Conservation (phyloP, 1,140 invertebrate genomes). For the Anastatus disparis region DNA sequence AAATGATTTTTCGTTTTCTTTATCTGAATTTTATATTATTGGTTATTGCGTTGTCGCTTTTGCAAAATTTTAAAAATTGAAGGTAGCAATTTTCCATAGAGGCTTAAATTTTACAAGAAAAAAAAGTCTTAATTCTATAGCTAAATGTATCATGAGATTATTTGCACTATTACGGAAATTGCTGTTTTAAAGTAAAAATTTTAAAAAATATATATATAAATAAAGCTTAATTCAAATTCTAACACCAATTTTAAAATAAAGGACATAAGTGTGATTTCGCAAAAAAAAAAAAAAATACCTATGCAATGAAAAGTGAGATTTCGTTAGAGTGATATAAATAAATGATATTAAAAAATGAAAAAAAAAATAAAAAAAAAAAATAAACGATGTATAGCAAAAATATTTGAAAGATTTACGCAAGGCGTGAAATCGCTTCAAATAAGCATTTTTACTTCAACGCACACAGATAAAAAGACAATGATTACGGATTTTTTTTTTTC, state of each 20-base stretch:
- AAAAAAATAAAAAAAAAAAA: background rate
- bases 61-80: background rate
- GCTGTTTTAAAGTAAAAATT: background rate
- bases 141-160: background rate
- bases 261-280: conserved; percentile 8
- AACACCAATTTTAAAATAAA: background rate
- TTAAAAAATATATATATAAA: too few relatives aligned
- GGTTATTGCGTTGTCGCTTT: conserved; percentile 17
- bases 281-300: too few relatives aligned
- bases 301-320: conserved; percentile 27
- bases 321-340: conserved; percentile 16
- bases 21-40: conserved; percentile 33
- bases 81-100: conserved; percentile 1
- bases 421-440: background rate
- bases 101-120: background rate
- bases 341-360: background rate
- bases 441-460: conserved; percentile 9
- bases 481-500: too few relatives aligned
- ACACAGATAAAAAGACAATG: conserved; percentile 3
- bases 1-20: conserved; percentile 29
- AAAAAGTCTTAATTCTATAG: background rate
- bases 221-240: conserved; percentile 1
- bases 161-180: background rate
- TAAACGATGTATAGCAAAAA: too few relatives aligned
- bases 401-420: too few relatives aligned